Evolutionary conservation across 2,888 invertebrate genomes (phyloP).

Genomic region (Xestobium rufovillosum): DNA sequence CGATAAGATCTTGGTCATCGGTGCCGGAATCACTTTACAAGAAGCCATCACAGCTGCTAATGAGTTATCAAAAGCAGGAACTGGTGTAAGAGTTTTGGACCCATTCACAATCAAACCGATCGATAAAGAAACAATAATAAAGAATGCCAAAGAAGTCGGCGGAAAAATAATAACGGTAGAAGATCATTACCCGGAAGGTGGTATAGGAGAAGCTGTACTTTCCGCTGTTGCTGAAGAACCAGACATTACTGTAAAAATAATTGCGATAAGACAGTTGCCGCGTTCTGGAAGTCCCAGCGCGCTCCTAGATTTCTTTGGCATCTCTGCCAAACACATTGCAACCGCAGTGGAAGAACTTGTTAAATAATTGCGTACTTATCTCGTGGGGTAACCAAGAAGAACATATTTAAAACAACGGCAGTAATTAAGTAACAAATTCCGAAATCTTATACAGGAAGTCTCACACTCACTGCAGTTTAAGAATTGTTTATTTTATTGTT

Average conservation of each 20-base stretch:
- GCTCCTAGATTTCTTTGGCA: constrained; percentile 81
- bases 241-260: constrained; percentile 63
- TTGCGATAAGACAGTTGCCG: constrained; percentile 78
- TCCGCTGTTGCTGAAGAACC: constrained; percentile 68
- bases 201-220: constrained; percentile 91
- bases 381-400: too few species aligned
- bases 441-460: too few species aligned
- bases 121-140: constrained; percentile 68
- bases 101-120: constrained; percentile 95
- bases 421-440: too few species aligned
- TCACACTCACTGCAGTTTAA: too few species aligned
- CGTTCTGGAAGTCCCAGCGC: constrained; percentile 86
- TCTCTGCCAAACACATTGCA: constrained; percentile 74
- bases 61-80: constrained; percentile 59
- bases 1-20: constrained; percentile 83
- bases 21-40: constrained; percentile 88
- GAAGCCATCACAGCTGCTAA: constrained; percentile 84
- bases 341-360: constrained; percentile 60
- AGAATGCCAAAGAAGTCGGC: constrained; percentile 69
- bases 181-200: constrained; percentile 96
- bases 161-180: constrained; percentile 88
- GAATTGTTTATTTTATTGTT: too few species aligned
- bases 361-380: too few species aligned
- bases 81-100: constrained; percentile 81
- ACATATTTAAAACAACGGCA: too few species aligned